Evolutionary conservation across 2,888 invertebrate species (phyloP).

Genomic region (Aporophyla lueneburgensis): DNA sequence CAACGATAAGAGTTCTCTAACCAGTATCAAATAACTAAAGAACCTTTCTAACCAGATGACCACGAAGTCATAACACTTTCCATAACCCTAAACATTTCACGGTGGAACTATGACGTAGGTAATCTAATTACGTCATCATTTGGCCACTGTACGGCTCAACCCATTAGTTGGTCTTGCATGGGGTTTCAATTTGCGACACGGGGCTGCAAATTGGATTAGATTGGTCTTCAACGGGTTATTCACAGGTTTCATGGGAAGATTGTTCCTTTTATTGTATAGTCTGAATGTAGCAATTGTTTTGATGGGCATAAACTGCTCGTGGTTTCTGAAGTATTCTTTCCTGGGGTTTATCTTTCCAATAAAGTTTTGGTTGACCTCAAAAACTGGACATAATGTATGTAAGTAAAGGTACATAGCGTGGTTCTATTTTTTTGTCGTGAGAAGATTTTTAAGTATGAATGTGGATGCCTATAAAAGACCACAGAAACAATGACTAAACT

Average conservation of each 20-base stretch:
- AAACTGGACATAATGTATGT: neutral
- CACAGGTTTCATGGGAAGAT: slow-evolving; percentile 56
- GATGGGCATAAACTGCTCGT: neutral
- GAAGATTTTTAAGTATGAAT: too few species aligned
- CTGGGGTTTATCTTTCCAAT: neutral
- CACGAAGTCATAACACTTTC: slow-evolving; percentile 50
- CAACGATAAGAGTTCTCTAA: neutral
- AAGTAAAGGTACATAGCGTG: too few species aligned
- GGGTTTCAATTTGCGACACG: slow-evolving; percentile 80
- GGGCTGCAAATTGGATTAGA: slow-evolving; percentile 78
- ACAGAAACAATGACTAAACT: too few species aligned
- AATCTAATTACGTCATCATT: slow-evolving; percentile 77
- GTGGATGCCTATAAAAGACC: too few species aligned
- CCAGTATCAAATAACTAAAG: neutral
- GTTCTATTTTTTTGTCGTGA: neutral
- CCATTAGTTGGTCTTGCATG: slow-evolving; percentile 75
- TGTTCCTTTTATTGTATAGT: slow-evolving; percentile 56
- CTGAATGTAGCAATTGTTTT: neutral
- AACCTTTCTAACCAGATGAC: slow-evolving; percentile 3
- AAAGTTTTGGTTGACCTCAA: neutral
- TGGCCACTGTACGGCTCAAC: slow-evolving; percentile 72
- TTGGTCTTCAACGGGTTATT: slow-evolving; percentile 72
- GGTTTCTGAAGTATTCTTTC: neutral
- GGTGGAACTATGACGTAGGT: slow-evolving; percentile 67
- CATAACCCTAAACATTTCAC: slow-evolving; percentile 69